Percentiles rank a stretch among this genome's conserved stretches.
phyloP scores from a whole-genome alignment of 37 sponge, comb jelly and placozoan species.

The Beroe ovata region DNA sequence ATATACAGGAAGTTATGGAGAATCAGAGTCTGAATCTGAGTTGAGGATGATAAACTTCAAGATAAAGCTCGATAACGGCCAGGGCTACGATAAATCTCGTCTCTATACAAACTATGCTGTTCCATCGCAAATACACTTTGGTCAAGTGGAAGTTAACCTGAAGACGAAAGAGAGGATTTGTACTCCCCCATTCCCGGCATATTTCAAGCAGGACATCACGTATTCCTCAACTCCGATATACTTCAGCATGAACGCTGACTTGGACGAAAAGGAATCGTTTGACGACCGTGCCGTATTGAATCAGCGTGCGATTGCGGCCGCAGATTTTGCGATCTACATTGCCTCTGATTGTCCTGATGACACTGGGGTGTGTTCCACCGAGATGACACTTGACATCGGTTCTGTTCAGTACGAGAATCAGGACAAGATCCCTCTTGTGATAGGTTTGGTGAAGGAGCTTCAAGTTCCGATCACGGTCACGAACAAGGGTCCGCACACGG shows the following conservation, averaged over 20 bases:
- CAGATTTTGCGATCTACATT: not conserved
- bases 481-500: slow-evolving; percentile 38
- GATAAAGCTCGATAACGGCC: slow-evolving; percentile 14
- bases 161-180: not conserved
- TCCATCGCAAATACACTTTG: not conserved
- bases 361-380: slow-evolving; percentile 1
- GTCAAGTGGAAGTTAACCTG: not conserved
- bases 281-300: slow-evolving; percentile 10
- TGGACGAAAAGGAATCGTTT: slow-evolving; percentile 1
- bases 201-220: not conserved
- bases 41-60: not conserved
- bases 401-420: not conserved
- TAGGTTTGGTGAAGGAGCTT: slow-evolving; percentile 11
- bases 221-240: not conserved
- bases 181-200: slow-evolving; percentile 10
- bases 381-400: not conserved
- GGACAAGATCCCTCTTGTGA: slow-evolving; percentile 15
- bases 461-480: not conserved
- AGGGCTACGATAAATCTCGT: not conserved
- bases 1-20: not conserved
- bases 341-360: slow-evolving; percentile 31
- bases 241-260: slow-evolving; percentile 15
- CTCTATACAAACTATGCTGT: slow-evolving; percentile 8
- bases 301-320: not conserved
- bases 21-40: not conserved